Conservation (phyloP, 2,113 vertebrate genomes). For the Labeo rohita region DNA sequence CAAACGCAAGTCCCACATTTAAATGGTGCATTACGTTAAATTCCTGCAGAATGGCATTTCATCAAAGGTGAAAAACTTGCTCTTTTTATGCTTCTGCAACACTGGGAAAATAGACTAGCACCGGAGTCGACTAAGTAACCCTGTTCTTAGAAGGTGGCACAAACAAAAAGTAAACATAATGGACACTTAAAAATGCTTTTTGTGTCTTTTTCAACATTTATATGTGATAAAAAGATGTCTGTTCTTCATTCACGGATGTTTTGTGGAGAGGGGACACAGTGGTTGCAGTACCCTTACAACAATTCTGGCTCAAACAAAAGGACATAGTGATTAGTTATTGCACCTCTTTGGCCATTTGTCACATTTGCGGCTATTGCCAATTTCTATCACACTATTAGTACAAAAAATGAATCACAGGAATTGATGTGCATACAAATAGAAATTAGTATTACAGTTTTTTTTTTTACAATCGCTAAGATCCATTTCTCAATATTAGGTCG, state of each 20-base stretch:
- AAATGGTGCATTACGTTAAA: background rate
- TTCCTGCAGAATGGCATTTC: slow-evolving; percentile 5
- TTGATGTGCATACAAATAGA: background rate
- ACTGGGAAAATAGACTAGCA: slow-evolving; percentile 29
- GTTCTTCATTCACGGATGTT: slow-evolving; percentile 26
- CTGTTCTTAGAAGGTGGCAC: slow-evolving; percentile 33
- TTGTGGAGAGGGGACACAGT: slow-evolving; percentile 20
- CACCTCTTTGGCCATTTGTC: slow-evolving; percentile 32
- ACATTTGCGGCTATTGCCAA: slow-evolving; percentile 22
- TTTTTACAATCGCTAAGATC: background rate
- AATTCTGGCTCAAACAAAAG: slow-evolving; percentile 29
- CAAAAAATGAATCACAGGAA: slow-evolving; percentile 33
- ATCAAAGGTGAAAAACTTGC: background rate
- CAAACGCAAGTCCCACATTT: slow-evolving; percentile 16
- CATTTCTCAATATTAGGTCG: background rate
- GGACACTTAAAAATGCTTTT: background rate
- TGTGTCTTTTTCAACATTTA: background rate
- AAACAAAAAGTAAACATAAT: slow-evolving; percentile 51
- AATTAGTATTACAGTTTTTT: background rate
- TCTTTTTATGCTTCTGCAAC: background rate
- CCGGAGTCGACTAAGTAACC: slow-evolving; percentile 16
- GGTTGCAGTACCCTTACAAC: slow-evolving; percentile 41
- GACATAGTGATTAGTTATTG: slow-evolving; percentile 9
- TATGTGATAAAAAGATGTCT: background rate
- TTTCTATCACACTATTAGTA: background rate